These are phyloP conservation scores for Leucoraja ocellata DNA, from an alignment of 2,797 vertebrate species.

Conservation along the genomic window DNA sequence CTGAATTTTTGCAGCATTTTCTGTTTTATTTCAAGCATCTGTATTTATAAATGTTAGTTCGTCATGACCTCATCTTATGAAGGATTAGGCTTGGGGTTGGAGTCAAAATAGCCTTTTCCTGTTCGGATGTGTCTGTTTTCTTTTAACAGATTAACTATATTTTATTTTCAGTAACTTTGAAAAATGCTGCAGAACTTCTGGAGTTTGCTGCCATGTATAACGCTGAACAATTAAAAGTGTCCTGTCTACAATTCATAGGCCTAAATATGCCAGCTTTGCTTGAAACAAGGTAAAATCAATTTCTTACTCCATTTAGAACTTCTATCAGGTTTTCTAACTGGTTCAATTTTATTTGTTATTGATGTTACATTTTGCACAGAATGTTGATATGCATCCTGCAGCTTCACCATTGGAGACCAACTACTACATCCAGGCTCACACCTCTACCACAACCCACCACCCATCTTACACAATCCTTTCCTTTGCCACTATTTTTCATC, in stretches of 20 bases:
- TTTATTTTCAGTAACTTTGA: slow-evolving; percentile 76
- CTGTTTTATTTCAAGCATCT: no score
- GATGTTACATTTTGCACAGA: no score
- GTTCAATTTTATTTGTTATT: neutral
- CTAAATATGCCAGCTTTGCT: slow-evolving; percentile 87
- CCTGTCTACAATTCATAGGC: slow-evolving; percentile 88
- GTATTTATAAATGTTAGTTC: no score
- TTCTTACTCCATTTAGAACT: neutral
- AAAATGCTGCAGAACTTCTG: slow-evolving; percentile 82
- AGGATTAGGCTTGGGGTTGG: neutral
- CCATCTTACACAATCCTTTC: neutral
- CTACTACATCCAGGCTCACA: neutral
- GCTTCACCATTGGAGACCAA: neutral
- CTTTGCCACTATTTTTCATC: neutral
- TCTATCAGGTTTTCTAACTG: neutral
- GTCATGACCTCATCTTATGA: neutral
- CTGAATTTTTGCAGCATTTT: no score
- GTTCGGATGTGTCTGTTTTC: neutral
- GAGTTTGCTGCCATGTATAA: slow-evolving; percentile 86
- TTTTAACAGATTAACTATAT: neutral
- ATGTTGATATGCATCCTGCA: neutral
- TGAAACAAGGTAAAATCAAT: slow-evolving; percentile 73
- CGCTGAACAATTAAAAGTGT: slow-evolving; percentile 85
- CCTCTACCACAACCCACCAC: neutral
- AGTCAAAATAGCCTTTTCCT: neutral